A percentile compares a stretch with the other conserved stretches of the same genome.
Evolutionary conservation across 2,797 vertebrate genomes (phyloP).

Genomic region (Parauchenoglanis ngamensis): DNA sequence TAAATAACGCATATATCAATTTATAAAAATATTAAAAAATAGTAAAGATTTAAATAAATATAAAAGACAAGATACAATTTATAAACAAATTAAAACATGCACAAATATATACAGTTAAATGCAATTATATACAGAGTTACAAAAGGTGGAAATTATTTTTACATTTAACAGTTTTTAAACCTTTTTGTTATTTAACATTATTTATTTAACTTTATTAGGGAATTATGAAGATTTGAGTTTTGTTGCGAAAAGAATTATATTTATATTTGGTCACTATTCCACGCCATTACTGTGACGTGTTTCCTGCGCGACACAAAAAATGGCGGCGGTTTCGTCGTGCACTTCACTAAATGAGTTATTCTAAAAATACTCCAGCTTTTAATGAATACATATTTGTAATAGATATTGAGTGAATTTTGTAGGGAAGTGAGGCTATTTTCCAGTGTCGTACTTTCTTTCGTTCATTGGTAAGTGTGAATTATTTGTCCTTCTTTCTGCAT

Average conservation of each 20-base stretch:
- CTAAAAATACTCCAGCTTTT: not conserved
- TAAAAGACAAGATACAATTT: not conserved
- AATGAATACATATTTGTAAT: not conserved
- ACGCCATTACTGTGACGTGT: conserved; percentile 14
- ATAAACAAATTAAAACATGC: not conserved
- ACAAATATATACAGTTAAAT: not conserved
- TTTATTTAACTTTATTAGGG: not conserved
- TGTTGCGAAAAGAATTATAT: not conserved
- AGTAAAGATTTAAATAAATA: not conserved
- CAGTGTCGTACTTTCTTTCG: not conserved
- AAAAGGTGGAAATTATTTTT: not conserved
- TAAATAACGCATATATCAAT: not conserved
- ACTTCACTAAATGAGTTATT: not conserved
- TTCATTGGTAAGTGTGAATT: not conserved
- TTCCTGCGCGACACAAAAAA: conserved; percentile 34
- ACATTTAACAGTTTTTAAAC: not conserved
- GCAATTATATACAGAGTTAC: no score
- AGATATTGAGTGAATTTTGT: not conserved
- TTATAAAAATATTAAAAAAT: not conserved
- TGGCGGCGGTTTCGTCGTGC: conserved; percentile 25
- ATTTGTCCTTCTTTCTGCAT: not conserved
- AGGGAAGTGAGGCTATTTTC: not conserved
- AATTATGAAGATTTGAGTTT: not conserved
- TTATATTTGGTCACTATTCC: not conserved
- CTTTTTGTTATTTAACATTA: not conserved